A percentile compares a stretch with the other conserved stretches of the same genome.
phyloP scores from a whole-genome alignment of 2,888 invertebrate species.

The Thereva nobilitata region DNA sequence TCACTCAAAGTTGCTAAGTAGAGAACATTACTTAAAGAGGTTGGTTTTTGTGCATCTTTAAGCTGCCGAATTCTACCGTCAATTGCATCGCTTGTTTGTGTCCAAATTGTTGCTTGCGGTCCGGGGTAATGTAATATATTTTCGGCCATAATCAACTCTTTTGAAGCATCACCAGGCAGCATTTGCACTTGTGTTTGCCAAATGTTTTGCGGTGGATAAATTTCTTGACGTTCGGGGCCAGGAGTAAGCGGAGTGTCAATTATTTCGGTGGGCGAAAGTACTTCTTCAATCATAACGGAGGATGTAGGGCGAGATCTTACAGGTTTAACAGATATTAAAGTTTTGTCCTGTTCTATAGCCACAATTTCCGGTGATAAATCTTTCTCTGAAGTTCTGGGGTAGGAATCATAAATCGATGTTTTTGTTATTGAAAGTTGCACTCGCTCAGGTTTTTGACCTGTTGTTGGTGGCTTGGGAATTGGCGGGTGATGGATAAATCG shows the following conservation, averaged over 20 bases:
- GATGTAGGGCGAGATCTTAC: constrained; percentile 54
- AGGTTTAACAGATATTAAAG: constrained; percentile 48
- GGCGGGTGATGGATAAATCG: background rate
- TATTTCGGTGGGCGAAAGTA: constrained; percentile 58
- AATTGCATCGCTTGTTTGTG: constrained; percentile 61
- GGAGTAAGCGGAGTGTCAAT: constrained; percentile 61
- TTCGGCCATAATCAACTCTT: constrained; percentile 34
- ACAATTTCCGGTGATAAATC: constrained; percentile 7
- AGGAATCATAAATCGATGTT: constrained; percentile 51
- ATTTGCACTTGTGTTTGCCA: constrained; percentile 48
- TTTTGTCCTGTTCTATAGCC: constrained; percentile 49
- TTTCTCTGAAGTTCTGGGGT: constrained; percentile 34
- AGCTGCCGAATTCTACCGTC: constrained; percentile 63
- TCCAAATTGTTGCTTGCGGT: constrained; percentile 55
- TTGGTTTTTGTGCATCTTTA: constrained; percentile 61
- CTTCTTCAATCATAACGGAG: constrained; percentile 62
- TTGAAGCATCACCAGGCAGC: constrained; percentile 31
- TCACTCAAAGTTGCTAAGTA: constrained; percentile 66
- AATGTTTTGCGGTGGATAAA: constrained; percentile 46
- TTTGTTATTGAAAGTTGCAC: constrained; percentile 52
- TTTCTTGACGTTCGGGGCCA: constrained; percentile 52
- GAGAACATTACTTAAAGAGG: constrained; percentile 65
- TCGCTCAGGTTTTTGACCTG: constrained; percentile 42
- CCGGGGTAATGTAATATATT: constrained; percentile 29
- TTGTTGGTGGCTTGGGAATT: background rate